Conservation (phyloP, 2,113 vertebrate species). For the Astur gentilis region DNA sequence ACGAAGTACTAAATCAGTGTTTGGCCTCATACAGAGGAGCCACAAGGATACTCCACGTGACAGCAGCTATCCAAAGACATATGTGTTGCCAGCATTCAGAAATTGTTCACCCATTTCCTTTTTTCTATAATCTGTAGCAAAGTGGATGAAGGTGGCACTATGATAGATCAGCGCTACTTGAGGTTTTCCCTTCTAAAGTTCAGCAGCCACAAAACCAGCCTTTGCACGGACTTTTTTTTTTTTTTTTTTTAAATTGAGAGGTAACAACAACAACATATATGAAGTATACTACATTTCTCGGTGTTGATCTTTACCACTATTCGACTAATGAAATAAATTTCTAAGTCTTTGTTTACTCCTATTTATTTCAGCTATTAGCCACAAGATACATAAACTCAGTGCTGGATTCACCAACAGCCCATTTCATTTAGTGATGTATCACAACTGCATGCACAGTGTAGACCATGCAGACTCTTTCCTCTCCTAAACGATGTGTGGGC, state of each 20-base stretch:
- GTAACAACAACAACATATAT: not conserved
- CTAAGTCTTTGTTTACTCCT: not conserved
- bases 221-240: not conserved
- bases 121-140: not conserved
- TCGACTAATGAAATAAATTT: not conserved
- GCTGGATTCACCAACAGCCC: not conserved
- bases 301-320: not conserved
- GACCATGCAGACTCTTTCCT: not conserved
- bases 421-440: not conserved
- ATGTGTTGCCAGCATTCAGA: accelerated
- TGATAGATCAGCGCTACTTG: not conserved
- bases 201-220: not conserved
- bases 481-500: not conserved
- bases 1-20: not conserved
- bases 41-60: not conserved
- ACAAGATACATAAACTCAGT: not conserved
- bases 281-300: not conserved
- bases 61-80: not conserved
- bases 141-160: not conserved
- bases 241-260: not conserved
- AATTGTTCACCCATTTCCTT: not conserved
- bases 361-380: not conserved
- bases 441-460: not conserved
- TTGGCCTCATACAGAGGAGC: not conserved
- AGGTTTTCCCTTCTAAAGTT: not conserved